Base-by-base conservation (phyloP, 1,140 invertebrate species). In the Cyclina sinensis region DNA sequence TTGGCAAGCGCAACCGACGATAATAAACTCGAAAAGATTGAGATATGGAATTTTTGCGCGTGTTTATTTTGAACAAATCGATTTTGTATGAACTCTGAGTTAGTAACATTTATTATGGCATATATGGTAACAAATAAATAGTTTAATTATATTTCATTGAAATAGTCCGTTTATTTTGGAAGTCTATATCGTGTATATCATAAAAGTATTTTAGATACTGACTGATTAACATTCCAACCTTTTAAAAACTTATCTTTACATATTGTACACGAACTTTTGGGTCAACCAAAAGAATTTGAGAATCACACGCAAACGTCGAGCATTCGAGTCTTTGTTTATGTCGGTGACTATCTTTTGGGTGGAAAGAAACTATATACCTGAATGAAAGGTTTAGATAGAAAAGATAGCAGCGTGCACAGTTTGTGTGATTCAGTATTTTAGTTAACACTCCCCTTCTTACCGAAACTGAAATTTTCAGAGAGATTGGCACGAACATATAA, bases 141-240 rank as follows among this genome's bases (percentile, higher is more conserved):
- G 57, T 62, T 62, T 62, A 62, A 62, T 27, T 62, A 62, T 27
- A 62, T 24, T 27, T 27, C 24, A 62, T 62, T 62, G 35, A 70
- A 70, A 70, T 37, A 27, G 1, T 37, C 37, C 30, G 65, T 70
- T 70, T 70, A 35, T 70, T 70, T 70, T 70, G 65, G 32, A 70
- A 30, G 16, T 9, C 32, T 70, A 70, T 70, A 70, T 70, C 65
- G 16, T 9, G 65, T 70, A 70, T 70, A 70, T 70, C 65, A 70
- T 70, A 70, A 30, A 27, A 57, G 79, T 59, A 81, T 81, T 59
- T 81, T 16, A 35, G 79, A 81, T 81, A 39, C 21, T 30, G 21
- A 0, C 54, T 43, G 79, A 81, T 81, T 37, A 37, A 57, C 79
- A 81, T 81, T 81, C 79, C 79, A 30, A 32, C 18, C n/a, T 21